phyloP scores from a whole-genome alignment of 2,113 vertebrate species.

The Burhinus bistriatus region DNA sequence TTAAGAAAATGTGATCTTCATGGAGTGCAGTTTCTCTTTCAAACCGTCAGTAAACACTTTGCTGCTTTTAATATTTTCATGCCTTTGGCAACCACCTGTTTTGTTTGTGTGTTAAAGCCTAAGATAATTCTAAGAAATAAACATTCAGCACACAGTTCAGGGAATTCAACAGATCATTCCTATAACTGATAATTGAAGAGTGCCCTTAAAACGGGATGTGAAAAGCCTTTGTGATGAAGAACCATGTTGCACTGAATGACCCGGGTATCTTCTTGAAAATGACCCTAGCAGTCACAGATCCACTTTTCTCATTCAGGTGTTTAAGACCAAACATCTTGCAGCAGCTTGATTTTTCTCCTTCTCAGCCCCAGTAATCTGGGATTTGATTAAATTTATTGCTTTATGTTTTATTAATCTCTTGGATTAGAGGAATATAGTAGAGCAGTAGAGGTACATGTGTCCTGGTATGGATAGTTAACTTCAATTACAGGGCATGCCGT shows the following conservation, averaged over 20 bases:
- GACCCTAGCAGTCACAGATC: neutral
- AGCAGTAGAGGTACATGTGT: neutral
- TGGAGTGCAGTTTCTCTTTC: neutral
- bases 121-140: neutral
- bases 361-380: neutral
- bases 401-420: neutral
- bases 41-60: neutral
- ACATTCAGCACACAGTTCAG: neutral
- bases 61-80: neutral
- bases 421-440: neutral
- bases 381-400: neutral
- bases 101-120: neutral
- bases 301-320: accelerated
- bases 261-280: neutral
- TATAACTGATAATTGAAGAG: neutral
- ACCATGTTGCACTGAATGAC: neutral
- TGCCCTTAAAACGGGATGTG: neutral
- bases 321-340: neutral
- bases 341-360: neutral
- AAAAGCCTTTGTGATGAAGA: neutral
- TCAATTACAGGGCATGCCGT: neutral
- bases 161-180: neutral
- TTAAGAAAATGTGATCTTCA: neutral
- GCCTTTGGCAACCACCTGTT: neutral
- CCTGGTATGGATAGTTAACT: neutral